Conservation (phyloP, 2,113 vertebrate species). For the Melanocharis versteri region DNA sequence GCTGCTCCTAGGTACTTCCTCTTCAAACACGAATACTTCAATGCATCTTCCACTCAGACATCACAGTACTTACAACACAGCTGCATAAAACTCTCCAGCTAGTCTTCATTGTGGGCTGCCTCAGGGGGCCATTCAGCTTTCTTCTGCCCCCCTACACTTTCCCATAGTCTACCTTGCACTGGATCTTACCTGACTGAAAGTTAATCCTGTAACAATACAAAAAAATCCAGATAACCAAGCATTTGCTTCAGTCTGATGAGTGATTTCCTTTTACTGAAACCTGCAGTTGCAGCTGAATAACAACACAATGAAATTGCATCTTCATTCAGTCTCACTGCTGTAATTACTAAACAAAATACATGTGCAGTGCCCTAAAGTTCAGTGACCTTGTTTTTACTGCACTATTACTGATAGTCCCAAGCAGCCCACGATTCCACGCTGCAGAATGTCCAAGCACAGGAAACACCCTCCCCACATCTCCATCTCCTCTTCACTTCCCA, state of each 20-base stretch:
- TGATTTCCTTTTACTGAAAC: not conserved
- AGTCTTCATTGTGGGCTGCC: not conserved
- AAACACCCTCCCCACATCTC: not conserved
- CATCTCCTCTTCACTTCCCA: not conserved
- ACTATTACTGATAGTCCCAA: not conserved
- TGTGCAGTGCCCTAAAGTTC: not conserved
- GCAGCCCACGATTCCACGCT: accelerated
- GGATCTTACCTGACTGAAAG: not conserved
- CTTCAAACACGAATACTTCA: not conserved
- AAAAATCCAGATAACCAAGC: not conserved
- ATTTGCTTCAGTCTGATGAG: not conserved
- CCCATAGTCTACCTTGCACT: not conserved
- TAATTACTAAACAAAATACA: not conserved
- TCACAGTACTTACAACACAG: not conserved
- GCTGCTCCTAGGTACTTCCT: not conserved
- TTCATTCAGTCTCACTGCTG: not conserved
- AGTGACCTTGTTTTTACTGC: not conserved
- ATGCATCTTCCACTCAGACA: not conserved
- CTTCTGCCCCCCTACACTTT: not conserved
- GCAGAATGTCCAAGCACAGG: not conserved
- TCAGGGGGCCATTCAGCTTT: not conserved
- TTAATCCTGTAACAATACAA: not conserved
- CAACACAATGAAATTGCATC: not conserved
- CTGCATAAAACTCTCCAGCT: not conserved
- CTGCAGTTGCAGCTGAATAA: not conserved